These are phyloP conservation scores for Dendrolimus houi DNA, from an alignment of 2,888 invertebrate species.

Conservation along the genomic window DNA sequence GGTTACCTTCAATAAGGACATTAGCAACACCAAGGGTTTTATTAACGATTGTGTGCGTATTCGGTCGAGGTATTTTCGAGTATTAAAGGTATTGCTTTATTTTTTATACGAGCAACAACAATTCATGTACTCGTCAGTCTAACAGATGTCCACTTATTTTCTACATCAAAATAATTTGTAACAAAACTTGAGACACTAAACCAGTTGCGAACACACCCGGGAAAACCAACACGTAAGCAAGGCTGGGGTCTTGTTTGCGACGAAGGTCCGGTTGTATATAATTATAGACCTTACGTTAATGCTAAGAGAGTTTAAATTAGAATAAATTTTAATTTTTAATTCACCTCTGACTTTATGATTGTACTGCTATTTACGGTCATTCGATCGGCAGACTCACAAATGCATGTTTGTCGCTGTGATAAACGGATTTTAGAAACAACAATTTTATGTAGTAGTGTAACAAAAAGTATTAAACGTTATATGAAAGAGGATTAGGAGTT, in stretches of 20 bases:
- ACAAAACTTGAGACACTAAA: background rate
- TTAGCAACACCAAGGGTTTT: too few species aligned
- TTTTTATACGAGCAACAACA: too few species aligned
- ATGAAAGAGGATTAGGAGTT: too few species aligned
- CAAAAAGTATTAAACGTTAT: background rate
- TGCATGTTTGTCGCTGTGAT: slow-evolving; percentile 11
- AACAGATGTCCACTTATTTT: too few species aligned
- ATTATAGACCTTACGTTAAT: background rate
- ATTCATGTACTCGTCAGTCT: too few species aligned
- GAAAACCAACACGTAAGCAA: slow-evolving; percentile 17
- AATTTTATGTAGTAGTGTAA: background rate
- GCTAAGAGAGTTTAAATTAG: slow-evolving; percentile 7
- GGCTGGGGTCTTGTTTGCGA: background rate
- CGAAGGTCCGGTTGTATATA: background rate
- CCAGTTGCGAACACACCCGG: slow-evolving; percentile 7
- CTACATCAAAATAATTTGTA: too few species aligned
- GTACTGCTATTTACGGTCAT: slow-evolving; percentile 28
- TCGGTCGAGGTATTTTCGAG: too few species aligned
- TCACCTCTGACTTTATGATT: background rate
- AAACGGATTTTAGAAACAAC: background rate
- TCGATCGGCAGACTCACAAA: slow-evolving; percentile 14
- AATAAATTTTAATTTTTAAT: background rate
- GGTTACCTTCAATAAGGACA: too few species aligned
- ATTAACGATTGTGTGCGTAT: too few species aligned
- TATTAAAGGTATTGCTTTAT: too few species aligned